Percentiles rank a stretch among this genome's conserved stretches.
Conservation (phyloP, 2,888 invertebrate genomes). For the Plusia festucae region DNA sequence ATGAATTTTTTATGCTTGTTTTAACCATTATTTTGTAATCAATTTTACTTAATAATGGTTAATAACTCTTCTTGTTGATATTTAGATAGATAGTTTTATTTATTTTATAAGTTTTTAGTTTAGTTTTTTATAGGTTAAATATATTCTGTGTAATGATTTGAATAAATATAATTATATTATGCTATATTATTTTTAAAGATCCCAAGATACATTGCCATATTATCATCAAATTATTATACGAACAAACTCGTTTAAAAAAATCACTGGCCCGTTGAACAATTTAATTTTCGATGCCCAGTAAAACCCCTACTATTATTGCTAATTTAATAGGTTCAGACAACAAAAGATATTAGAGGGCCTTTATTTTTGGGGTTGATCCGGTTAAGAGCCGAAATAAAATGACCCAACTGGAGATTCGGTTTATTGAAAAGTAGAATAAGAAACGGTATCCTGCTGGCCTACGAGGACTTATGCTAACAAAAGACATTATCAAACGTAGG, state of each 20-base stretch:
- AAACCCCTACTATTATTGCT: slow-evolving; percentile 38
- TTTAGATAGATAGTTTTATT: no score
- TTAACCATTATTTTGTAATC: no score
- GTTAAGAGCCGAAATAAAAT: slow-evolving; percentile 54
- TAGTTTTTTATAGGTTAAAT: no score
- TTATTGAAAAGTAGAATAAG: slow-evolving; percentile 70
- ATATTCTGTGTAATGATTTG: no score
- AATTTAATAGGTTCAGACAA: slow-evolving; percentile 47
- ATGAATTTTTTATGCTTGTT: no score
- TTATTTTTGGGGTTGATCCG: slow-evolving; percentile 55
- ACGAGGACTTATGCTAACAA: slow-evolving; percentile 69
- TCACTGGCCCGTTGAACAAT: slow-evolving; percentile 5
- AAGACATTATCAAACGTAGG: slow-evolving; percentile 71
- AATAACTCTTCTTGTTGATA: no score
- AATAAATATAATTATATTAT: no score
- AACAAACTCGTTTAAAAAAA: slow-evolving; percentile 1
- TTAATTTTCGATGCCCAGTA: slow-evolving; percentile 10
- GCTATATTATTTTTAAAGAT: no score
- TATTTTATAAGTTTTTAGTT: no score
- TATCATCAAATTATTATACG: neutral
- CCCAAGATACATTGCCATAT: neutral
- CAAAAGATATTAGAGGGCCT: slow-evolving; percentile 45
- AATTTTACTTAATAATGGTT: no score
- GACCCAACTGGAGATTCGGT: slow-evolving; percentile 50
- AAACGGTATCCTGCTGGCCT: slow-evolving; percentile 68